Evolutionary conservation across 2,888 invertebrate genomes (phyloP), one percentile per base, ranked within the genome.

Genomic region (Aphidius colemani): DNA sequence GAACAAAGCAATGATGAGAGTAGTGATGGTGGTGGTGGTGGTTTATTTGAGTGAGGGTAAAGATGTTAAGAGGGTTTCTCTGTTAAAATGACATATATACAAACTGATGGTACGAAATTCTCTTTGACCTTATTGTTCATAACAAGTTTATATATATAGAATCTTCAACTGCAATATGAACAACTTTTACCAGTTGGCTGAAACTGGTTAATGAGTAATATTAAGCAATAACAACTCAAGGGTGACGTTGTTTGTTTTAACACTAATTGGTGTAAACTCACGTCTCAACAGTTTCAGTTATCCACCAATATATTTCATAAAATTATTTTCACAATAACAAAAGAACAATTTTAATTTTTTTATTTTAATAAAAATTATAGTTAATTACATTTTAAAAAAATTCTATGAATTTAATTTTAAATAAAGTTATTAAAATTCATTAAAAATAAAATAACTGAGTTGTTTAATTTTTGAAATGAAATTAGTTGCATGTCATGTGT

Each of bases 111-210:
- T 7, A 51, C 55, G 11, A 60, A 6, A 53, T 53, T 48, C 65
- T 60, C 64, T 69, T 63, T 66, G 56, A 64, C 45, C 30, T 45
- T 18, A 56, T 56, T 56, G 56, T 56, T 45, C 6, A 7, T 46
- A 45, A 56, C 9, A 45, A 7, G 45, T 30, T 13, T 56, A 30
- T 45, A 46, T 41, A 13, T 13, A 41, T 41, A 13, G 13, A 39
- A n/a, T 8, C 48, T 13, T 10, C n/a, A 56, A 44, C 69, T 64
- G 64, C 60, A 41, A 69, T 65, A 69, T 59, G 67, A 67, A 67
- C 69, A 69, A 61, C 62, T 51, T 48, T 53, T 64, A 53, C 53
- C 61, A 53, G 53, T 49, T 46, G 63, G 48, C 49, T 62, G 53
- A 63, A 53, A 46, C 49, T 58, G 60, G 67, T 63, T 65, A 68